These are phyloP conservation scores for Labia minor DNA, from an alignment of 2,888 invertebrate genomes.

Conservation along the genomic window DNA sequence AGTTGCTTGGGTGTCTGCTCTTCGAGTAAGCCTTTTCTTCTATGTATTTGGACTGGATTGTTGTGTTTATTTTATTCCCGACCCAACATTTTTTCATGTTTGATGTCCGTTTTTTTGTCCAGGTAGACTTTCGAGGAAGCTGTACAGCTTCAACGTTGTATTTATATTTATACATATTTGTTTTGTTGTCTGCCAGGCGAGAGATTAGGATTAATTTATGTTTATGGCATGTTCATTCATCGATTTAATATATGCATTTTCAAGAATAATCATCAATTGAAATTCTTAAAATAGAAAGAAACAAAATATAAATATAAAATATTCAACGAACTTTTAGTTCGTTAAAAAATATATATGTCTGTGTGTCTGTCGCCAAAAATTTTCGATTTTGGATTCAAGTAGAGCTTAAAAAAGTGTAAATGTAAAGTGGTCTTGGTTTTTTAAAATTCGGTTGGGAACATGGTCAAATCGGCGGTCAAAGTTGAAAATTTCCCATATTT, in stretches of 20 bases:
- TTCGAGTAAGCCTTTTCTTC: slow-evolving; percentile 13
- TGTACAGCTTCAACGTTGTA: slow-evolving; percentile 9
- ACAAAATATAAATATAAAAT: too few relatives aligned
- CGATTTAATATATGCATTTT: background rate
- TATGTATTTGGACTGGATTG: background rate
- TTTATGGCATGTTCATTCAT: background rate
- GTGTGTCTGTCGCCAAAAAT: too few relatives aligned
- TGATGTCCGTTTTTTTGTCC: background rate
- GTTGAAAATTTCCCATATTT: too few relatives aligned
- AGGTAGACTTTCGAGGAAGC: slow-evolving; percentile 1
- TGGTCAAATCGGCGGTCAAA: too few relatives aligned
- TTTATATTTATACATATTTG: background rate
- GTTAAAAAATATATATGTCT: too few relatives aligned
- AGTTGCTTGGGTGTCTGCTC: slow-evolving; percentile 7
- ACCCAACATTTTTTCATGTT: background rate
- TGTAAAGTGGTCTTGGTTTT: too few relatives aligned
- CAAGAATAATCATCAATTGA: too few relatives aligned
- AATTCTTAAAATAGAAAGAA: too few relatives aligned
- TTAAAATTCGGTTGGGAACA: too few relatives aligned
- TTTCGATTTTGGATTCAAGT: too few relatives aligned
- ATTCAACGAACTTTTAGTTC: too few relatives aligned
- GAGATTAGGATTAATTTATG: background rate
- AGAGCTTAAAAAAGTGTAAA: too few relatives aligned
- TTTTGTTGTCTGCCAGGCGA: background rate
- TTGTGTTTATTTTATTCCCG: background rate